Base-by-base conservation (phyloP, 2,888 invertebrate genomes). In the Ormyrus pomaceus region DNA sequence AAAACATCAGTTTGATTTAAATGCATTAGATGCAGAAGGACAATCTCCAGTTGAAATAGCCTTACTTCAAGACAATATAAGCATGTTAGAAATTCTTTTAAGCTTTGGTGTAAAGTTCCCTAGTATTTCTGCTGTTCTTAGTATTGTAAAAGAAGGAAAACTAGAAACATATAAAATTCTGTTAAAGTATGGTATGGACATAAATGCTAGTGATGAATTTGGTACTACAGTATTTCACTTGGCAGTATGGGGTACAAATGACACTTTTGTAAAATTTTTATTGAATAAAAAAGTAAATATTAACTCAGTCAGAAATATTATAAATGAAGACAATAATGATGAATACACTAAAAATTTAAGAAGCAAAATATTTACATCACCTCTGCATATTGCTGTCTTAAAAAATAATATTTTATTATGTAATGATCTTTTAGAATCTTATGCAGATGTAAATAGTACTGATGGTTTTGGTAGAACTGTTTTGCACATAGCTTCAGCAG, bases 361-460 rank as follows among this genome's bases (percentile, higher is more conserved):
- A 50, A 77, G 11, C 46, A 19, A 55, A 58, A 58, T 81, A 34
- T 64, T 69, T 6, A 81, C 77, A 19, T 74, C 81, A n/a, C 81
- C 81, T 19, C 71, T 81, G 6, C 81, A 81, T 50, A 78, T 81
- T 70, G 81, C 81, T 65, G 74, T 81, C 19, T 55, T 9, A 10
- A 81, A 77, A 56, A 74, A 73, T 59, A 45, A 11, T 73, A 34
- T 48, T 53, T 11, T 50, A 19, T 34, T 81, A 19, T 51, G 53
- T 65, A 9, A 48, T 61, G 59, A 13, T 5, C 55, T 81, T 34
- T 65, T 81, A 13, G 73, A 77, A 65, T 55, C 73, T 34, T 58
- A 73, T 71, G 74, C 77, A 46, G 19, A 75, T 61, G n/a, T 81
- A 13, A 78, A 81, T 68, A 34, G 34, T 46, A 66, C 48, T 66